Evolutionary conservation across 2,888 invertebrate species (phyloP), one percentile per base, ranked within the genome.

Genomic region (Pediacus dermestoides): DNA sequence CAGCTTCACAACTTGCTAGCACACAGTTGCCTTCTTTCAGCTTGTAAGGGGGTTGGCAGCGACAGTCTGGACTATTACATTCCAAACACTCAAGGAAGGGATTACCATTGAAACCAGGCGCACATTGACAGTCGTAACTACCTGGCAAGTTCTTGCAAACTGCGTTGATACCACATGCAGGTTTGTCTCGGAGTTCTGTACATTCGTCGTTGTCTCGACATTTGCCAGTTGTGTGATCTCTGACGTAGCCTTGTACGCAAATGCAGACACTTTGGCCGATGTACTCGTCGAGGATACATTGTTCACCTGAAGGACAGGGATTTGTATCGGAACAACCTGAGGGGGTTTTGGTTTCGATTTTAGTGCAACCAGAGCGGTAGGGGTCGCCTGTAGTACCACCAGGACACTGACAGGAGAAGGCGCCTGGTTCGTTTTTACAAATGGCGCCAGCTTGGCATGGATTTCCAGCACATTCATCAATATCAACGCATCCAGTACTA

Each of bases 61-160:
- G 85, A 58, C 92, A 92, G 59, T 83, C 85, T 27, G 86, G 79
- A 46, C 82, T 84, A 63, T 80, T 82, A 63, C 91, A 91, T 64
- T 88, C 80, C 71, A 61, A 16, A 63, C 93, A 93, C 50, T 84
- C 75, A 9, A 84, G 78, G 62, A 90, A 93, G 1, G 93, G 91
- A 70, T 93, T 92, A 27, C 92, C 92, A 60, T 86, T 88, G 63
- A 86, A 91, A 16, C 89, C 90, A 15, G 81, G 74, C 0, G 91
- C 87, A 59, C 93, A 94, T 58, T 88, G 87, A 56, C 93, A 94
- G 68, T 91, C 91, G 62, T 92, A 94, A 61, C 90, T 90, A 30
- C 93, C 93, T 0, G 92, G 92, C 33, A 92, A 71, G 70, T 94
- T 94, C 65, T 89, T 91, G 61, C 93, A 94, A 39, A 91, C 79